Evolutionary conservation across 1,140 invertebrate genomes (phyloP).

Genomic region (Drosophila ironensis): DNA sequence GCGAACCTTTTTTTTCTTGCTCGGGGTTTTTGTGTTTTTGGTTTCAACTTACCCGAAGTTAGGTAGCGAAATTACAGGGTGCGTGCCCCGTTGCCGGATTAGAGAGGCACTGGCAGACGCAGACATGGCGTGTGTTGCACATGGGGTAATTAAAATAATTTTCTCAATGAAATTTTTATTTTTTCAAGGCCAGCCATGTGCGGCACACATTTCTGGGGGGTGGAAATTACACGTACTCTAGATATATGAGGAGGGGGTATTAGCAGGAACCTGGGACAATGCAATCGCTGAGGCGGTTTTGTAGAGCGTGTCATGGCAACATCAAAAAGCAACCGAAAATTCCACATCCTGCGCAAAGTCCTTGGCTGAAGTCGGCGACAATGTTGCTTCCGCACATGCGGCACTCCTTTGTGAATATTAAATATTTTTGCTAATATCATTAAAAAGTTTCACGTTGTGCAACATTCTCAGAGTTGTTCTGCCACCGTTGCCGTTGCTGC

Average conservation of each 20-base stretch:
- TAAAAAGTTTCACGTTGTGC: slow-evolving; percentile 74
- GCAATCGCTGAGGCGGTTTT: slow-evolving; percentile 26
- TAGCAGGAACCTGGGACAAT: slow-evolving; percentile 16
- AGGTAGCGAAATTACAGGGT: slow-evolving; percentile 60
- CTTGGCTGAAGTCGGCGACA: slow-evolving; percentile 38
- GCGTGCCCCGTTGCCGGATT: slow-evolving; percentile 54
- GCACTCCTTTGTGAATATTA: slow-evolving; percentile 30
- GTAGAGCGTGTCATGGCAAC: slow-evolving; percentile 51
- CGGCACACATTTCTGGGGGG: slow-evolving; percentile 61
- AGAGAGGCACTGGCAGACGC: background rate
- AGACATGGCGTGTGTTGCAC: slow-evolving; percentile 31
- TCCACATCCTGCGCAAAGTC: slow-evolving; percentile 54
- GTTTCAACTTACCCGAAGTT: slow-evolving; percentile 19
- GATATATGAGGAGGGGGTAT: background rate
- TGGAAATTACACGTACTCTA: slow-evolving; percentile 32
- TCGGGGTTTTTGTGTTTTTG: background rate
- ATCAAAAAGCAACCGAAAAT: slow-evolving; percentile 50
- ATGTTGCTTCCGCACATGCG: background rate
- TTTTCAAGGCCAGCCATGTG: slow-evolving; percentile 73
- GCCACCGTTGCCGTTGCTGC: background rate
- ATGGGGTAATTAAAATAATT: slow-evolving; percentile 75
- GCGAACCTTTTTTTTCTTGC: slow-evolving; percentile 26
- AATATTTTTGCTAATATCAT: slow-evolving; percentile 70
- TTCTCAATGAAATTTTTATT: slow-evolving; percentile 61
- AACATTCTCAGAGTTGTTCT: slow-evolving; percentile 34